Base-by-base conservation (phyloP, 2,888 invertebrate genomes). In the Argyra leucocephala region DNA sequence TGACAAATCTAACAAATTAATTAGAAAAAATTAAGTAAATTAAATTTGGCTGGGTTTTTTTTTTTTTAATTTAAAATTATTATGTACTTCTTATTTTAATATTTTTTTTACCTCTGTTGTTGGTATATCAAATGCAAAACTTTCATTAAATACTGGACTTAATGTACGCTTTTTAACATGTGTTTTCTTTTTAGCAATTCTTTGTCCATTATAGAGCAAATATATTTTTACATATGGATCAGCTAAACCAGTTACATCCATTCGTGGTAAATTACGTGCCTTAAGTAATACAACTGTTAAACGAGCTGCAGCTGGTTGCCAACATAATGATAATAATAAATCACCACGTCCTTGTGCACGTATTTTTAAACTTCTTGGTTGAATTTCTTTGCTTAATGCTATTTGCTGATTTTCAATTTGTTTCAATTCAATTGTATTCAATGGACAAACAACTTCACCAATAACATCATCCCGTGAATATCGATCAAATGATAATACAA, bases 71-170 rank as follows among this genome's bases (percentile, higher is more conserved):
- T 21, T 6, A 37, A 23, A 22, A 22, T n/a, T 22, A 59, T 21
- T 7, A 22, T 6, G 21, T 59, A 22, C 3, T 22, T 6, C 5
- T 22, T 21, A 6, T 22, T 9, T 31, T 5, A 21, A 26, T 63
- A 23, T 57, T 5, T 24, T 3, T 67, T 73, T 68, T 66, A 79
- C 79, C 89, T 81, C 83, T 76, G 82, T 85, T 63, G 89, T 87
- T 22, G 95, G 96, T 70, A 98, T 92, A 74, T 98, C 97, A 78
- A 98, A 98, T 65, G 96, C 93, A 81, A 99, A 97, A 64, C 96
- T 96, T 82, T 99, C 98, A 83, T 99, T 99, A 84, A 96, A 99
- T 65, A 99, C 96, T 0, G 98, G 99, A 82, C 95, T 96, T 72
- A 96, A 83, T 1, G 98, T 98, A 66, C 96, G 87, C 80, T 96